Conservation (phyloP, 2,797 vertebrate genomes). For the Lacerta bilineata region DNA sequence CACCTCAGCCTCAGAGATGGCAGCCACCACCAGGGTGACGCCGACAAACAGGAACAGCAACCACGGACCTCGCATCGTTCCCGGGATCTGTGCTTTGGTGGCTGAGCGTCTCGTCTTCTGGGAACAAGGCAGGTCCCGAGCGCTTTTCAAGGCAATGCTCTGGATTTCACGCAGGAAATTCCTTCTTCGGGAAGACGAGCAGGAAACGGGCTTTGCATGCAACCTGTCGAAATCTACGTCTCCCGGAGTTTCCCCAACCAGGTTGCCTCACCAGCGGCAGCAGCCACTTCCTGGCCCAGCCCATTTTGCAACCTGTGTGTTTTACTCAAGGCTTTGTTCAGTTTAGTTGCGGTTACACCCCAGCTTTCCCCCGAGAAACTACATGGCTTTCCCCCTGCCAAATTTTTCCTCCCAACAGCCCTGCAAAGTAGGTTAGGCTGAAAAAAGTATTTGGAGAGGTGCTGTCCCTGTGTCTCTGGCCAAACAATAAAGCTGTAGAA, state of each 20-base stretch:
- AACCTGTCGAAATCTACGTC: neutral
- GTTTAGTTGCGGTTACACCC: no score
- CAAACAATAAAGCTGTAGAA: no score
- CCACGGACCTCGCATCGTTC: neutral
- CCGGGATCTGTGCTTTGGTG: neutral
- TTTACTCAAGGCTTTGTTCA: no score
- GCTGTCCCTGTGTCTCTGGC: no score
- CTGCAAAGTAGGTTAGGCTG: no score
- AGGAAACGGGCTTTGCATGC: neutral
- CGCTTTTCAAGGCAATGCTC: neutral
- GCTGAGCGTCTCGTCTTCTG: neutral
- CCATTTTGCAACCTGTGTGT: no score
- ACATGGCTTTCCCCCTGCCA: no score
- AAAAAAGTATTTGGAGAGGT: no score
- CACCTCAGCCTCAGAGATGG: neutral
- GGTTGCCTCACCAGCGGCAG: neutral
- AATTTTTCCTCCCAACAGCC: no score
- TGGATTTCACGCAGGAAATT: neutral
- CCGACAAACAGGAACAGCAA: neutral
- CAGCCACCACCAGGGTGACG: neutral
- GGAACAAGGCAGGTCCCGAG: neutral
- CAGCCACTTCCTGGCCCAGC: neutral
- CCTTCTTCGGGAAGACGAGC: neutral
- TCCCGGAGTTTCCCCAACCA: neutral
- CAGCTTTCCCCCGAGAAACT: no score